Evolutionary conservation across 64 coral and sea anemone species (phyloP), one percentile per base, ranked within the genome.

Genomic region (Exaiptasia diaphana): DNA sequence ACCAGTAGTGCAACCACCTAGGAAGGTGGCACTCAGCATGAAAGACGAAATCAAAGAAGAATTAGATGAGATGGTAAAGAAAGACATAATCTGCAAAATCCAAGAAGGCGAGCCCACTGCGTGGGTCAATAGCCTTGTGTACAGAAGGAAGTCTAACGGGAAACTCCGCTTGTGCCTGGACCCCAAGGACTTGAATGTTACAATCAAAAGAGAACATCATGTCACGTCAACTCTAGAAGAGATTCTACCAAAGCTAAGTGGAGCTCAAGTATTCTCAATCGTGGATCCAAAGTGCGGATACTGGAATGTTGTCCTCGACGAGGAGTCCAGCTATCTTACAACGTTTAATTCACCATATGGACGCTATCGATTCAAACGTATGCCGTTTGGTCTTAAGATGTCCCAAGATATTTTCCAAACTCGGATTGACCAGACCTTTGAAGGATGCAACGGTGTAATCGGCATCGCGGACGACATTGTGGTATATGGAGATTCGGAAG

Each of bases 51-150:
- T 76, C 29, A 75, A 85, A 17, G 35, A 28, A 3, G 69, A 75
- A 64, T 30, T 64, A 26, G 55, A 74, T 57, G 58, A 68, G 8
- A 90, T 44, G 71, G 41, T 38, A 58, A 68, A 13, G 1, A 23
- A 41, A 50, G 62, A 72, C 3, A 68, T 77, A 11, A 87, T 87
- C 15, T 24, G 39, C 0, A 83, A 83, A 74, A 21, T 90, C 2
- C 73, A 58, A 39, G 87, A 90, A 83, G 70, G 79, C 15, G 87
- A 75, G 39, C 57, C 87, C 1, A 90, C 86, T 15, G 77, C 73
- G 33, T 80, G 75, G 87, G 53, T 81, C 20, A 90, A 90, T 81
- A 90, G 87, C 27, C 36, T 90, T 43, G 86, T 89, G n/a, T 89
- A 81, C 53, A 37, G 79, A 73, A 44, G 79, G n/a, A 90, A 90